Percentiles rank a stretch among this genome's conserved stretches.
phyloP scores from a whole-genome alignment of 2,888 invertebrate genomes.

The Allacma fusca region DNA sequence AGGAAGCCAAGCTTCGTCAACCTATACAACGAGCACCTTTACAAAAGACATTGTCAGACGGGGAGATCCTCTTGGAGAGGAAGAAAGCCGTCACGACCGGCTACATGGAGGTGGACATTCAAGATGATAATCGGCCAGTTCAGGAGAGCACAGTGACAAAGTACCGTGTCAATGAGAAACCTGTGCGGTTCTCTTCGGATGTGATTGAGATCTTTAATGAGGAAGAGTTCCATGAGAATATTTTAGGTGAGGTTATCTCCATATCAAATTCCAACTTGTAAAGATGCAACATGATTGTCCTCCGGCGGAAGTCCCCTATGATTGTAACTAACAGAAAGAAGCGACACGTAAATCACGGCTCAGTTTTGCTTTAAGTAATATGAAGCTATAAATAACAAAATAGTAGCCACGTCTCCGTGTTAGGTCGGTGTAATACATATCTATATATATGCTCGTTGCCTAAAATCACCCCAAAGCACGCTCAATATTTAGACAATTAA shows the following conservation, averaged over 20 bases:
- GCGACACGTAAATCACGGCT: too few species aligned
- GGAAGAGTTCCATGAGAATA: slow-evolving; percentile 82
- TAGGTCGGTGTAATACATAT: too few species aligned
- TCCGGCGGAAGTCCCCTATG: too few species aligned
- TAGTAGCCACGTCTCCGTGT: too few species aligned
- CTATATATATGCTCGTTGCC: too few species aligned
- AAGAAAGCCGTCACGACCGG: slow-evolving; percentile 64
- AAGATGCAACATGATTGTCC: too few species aligned
- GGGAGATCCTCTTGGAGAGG: slow-evolving; percentile 75
- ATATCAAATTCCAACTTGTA: too few species aligned
- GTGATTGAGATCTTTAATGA: slow-evolving; percentile 62
- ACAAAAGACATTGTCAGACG: slow-evolving; percentile 82
- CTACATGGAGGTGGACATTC: slow-evolving; percentile 66
- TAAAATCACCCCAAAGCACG: too few species aligned
- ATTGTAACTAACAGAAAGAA: too few species aligned
- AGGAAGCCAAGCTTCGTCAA: slow-evolving; percentile 29
- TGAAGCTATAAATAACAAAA: too few species aligned
- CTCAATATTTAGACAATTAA: too few species aligned
- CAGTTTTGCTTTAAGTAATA: too few species aligned
- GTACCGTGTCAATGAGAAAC: slow-evolving; percentile 43
- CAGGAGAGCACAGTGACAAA: slow-evolving; percentile 39
- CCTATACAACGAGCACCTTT: slow-evolving; percentile 63
- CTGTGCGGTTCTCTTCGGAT: slow-evolving; percentile 53
- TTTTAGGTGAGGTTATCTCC: slow-evolving; percentile 71
- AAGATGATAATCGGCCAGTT: slow-evolving; percentile 48